These are phyloP conservation scores for Triops cancriformis DNA, from an alignment of 1,140 invertebrate genomes.

Conservation along the genomic window DNA sequence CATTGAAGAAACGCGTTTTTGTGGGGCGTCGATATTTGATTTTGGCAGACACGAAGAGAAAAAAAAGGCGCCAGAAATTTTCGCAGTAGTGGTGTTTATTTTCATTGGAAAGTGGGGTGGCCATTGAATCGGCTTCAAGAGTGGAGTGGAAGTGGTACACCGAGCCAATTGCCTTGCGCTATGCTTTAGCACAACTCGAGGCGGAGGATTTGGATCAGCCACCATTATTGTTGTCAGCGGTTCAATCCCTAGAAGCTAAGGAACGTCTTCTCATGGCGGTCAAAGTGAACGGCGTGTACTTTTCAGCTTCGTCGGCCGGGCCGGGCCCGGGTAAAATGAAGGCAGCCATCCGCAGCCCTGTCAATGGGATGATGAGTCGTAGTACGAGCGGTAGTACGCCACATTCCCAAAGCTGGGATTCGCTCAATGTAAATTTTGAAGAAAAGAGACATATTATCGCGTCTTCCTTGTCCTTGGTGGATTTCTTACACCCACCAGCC, in stretches of 20 bases:
- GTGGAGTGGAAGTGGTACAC: constrained; percentile 8
- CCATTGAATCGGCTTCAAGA: not conserved
- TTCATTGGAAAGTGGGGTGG: not conserved
- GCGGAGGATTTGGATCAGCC: not conserved
- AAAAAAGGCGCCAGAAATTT: not conserved
- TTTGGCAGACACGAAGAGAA: not conserved
- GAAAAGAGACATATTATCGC: constrained; percentile 81
- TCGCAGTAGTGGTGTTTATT: not conserved
- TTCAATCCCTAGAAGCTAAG: not conserved
- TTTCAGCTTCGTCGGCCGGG: constrained; percentile 27
- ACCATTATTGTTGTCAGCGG: not conserved
- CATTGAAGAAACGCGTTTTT: too few relatives aligned
- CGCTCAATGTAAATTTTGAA: constrained; percentile 78
- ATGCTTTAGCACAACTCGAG: not conserved
- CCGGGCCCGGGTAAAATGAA: constrained; percentile 29
- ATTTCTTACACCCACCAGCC: constrained; percentile 54
- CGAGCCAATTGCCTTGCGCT: not conserved
- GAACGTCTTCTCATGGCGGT: constrained; percentile 21
- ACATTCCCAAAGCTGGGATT: constrained; percentile 68
- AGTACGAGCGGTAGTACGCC: constrained; percentile 38
- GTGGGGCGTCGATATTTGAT: not conserved
- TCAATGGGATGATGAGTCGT: not conserved
- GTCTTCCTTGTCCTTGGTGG: constrained; percentile 71
- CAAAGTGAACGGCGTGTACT: constrained; percentile 28
- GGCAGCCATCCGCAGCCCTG: constrained; percentile 19